These are phyloP conservation scores for Teinopalpus imperialis DNA, from an alignment of 2,888 invertebrate genomes.

Conservation along the genomic window DNA sequence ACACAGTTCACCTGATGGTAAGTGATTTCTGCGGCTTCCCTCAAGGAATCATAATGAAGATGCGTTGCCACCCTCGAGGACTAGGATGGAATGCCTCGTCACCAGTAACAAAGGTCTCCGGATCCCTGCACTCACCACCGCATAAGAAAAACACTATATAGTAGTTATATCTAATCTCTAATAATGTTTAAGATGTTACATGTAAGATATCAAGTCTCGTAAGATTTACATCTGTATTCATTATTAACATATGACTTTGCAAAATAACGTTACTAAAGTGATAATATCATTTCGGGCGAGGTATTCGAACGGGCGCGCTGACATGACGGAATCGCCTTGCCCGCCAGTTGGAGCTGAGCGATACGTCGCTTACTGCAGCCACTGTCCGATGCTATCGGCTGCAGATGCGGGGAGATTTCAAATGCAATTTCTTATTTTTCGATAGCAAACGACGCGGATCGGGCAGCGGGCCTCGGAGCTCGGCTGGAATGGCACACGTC, in stretches of 20 bases:
- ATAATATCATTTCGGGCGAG: neutral
- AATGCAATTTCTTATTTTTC: conserved; percentile 37
- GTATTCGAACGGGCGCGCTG: neutral
- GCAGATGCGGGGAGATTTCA: conserved; percentile 33
- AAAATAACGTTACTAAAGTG: neutral
- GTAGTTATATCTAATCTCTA: too few relatives aligned
- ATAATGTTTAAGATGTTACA: too few relatives aligned
- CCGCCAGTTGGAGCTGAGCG: conserved; percentile 8
- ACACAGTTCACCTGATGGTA: too few relatives aligned
- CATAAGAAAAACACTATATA: too few relatives aligned
- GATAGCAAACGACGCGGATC: conserved; percentile 5
- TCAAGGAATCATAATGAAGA: too few relatives aligned
- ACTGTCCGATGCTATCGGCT: conserved; percentile 22
- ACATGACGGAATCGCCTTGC: conserved; percentile 10
- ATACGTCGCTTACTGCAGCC: conserved; percentile 5
- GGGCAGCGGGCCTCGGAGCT: neutral
- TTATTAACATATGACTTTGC: conserved; percentile 3
- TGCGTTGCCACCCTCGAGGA: too few relatives aligned
- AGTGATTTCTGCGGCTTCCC: too few relatives aligned
- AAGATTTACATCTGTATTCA: too few relatives aligned
- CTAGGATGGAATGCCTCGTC: too few relatives aligned
- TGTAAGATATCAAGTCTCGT: too few relatives aligned
- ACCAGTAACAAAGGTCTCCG: too few relatives aligned
- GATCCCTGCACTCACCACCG: too few relatives aligned
- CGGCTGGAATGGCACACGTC: neutral